These are phyloP conservation scores for Orius insidiosus DNA, from an alignment of 1,140 invertebrate genomes.

Conservation along the genomic window DNA sequence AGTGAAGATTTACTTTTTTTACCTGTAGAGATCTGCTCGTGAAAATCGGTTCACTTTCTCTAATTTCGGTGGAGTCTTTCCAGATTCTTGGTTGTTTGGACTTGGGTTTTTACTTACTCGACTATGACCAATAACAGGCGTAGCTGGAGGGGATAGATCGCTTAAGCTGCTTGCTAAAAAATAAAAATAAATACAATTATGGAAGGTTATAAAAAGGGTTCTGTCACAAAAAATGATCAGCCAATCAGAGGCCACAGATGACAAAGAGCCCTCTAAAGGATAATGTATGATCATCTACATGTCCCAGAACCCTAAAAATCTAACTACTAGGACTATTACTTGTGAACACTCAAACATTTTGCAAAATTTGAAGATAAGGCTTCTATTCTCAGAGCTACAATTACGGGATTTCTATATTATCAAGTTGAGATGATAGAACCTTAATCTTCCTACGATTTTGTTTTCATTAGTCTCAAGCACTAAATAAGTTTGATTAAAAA, in stretches of 20 bases:
- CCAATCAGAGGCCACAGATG: background rate
- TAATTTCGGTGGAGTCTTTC: constrained; percentile 22
- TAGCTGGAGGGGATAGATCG: constrained; percentile 38
- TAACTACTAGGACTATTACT: background rate
- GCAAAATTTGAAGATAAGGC: too few relatives aligned
- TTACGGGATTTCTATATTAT: too few relatives aligned
- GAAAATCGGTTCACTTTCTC: constrained; percentile 21
- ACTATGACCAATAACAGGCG: constrained; percentile 27
- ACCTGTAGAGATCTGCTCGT: constrained; percentile 19
- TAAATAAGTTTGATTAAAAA: too few relatives aligned
- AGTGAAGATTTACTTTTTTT: background rate
- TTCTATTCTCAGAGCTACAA: too few relatives aligned
- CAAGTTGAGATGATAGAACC: too few relatives aligned
- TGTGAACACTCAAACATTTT: too few relatives aligned
- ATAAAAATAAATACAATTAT: too few relatives aligned
- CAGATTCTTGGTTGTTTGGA: constrained; percentile 21
- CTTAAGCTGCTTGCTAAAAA: constrained; percentile 43
- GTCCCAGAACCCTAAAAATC: too few relatives aligned
- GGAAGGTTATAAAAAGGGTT: background rate
- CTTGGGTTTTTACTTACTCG: constrained; percentile 34
- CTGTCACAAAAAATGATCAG: background rate
- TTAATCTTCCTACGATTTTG: too few relatives aligned
- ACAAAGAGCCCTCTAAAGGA: background rate
- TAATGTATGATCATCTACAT: too few relatives aligned
- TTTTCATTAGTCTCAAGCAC: too few relatives aligned